Evolutionary conservation across 2,113 vertebrate species (phyloP).

Genomic region (Phasianus colchicus): DNA sequence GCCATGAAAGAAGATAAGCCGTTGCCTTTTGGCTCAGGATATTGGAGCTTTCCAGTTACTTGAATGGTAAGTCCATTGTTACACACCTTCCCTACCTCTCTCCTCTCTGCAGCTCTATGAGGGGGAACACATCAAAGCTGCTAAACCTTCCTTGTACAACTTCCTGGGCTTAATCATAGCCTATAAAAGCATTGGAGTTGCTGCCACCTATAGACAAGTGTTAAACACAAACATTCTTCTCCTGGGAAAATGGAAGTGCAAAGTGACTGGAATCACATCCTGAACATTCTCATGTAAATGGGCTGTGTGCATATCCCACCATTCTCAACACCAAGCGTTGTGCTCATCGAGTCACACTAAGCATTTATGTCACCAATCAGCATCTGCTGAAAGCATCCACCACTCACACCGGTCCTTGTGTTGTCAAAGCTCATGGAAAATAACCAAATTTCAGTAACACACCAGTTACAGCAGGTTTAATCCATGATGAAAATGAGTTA

Average conservation of each 20-base stretch:
- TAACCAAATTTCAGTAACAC: slow-evolving; percentile 47
- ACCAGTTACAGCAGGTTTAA: slow-evolving; percentile 43
- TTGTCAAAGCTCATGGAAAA: slow-evolving; percentile 48
- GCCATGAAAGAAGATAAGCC: background rate
- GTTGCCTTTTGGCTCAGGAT: background rate
- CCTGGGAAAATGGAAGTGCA: background rate
- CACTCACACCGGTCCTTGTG: background rate
- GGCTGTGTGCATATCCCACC: too few species aligned
- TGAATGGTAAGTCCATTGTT: background rate
- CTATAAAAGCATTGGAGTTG: slow-evolving; percentile 24
- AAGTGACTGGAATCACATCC: background rate
- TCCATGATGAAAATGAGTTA: slow-evolving; percentile 72
- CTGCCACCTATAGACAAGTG: slow-evolving; percentile 60
- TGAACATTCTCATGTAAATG: background rate
- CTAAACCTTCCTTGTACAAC: background rate
- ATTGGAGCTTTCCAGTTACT: background rate
- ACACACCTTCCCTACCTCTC: background rate
- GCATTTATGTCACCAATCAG: background rate
- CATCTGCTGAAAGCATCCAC: background rate
- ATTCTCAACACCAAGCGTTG: background rate
- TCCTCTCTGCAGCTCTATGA: background rate
- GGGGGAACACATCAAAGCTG: background rate
- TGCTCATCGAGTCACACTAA: background rate
- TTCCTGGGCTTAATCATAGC: background rate
- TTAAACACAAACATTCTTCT: background rate